Base-by-base conservation (phyloP, 1,140 invertebrate genomes). In the Lepidotrigona ventralis region DNA sequence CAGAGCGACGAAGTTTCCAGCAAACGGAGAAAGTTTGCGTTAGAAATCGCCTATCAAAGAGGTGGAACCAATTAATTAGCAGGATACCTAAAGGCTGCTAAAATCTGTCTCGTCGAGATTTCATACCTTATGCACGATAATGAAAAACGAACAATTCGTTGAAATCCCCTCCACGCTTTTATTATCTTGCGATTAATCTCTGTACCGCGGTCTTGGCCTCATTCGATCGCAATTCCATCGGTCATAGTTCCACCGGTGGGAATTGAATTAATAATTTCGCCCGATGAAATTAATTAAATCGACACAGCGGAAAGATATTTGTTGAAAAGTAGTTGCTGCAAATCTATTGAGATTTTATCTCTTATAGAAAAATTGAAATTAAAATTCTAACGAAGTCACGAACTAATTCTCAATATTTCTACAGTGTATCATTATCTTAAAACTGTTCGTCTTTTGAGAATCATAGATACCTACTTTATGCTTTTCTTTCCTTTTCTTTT, bases 31-130 rank as follows among this genome's bases (percentile, higher is more conserved):
- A 70, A n/a, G 15, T 63, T 80, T 58, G 19, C 68, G 33, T 60
- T 39, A 17, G 68, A 46, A 4, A 15, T n/a, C 19, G 39, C 14
- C 17, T 29, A 23, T 39, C 54, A 60, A 39, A 54, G n/a, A 60
- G 53, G 29, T 39, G 78, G 51, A 71, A 71, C 68, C 71, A 79
- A 71, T 70, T 79, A 79, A 70, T 79, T 79, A 79, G 56, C 53
- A 14, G 15, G 17, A 21, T 17, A 51, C 46, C 39, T 33, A 33
- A 33, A 33, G 64, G 14, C 39, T 51, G 12, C 12, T 51, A 21
- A 46, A 51, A 33, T 39, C 19, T 51, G 33, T 8, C 33, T 26
- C 64, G n/a, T 58, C 2, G 12, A 71, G 23, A 71, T 26, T 46
- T 75, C 39, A 26, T n/a, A 26, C 21, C 63, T 39, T 46, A 9